These are phyloP conservation scores for Colius striatus DNA, from an alignment of 2,113 vertebrate species.

Conservation along the genomic window DNA sequence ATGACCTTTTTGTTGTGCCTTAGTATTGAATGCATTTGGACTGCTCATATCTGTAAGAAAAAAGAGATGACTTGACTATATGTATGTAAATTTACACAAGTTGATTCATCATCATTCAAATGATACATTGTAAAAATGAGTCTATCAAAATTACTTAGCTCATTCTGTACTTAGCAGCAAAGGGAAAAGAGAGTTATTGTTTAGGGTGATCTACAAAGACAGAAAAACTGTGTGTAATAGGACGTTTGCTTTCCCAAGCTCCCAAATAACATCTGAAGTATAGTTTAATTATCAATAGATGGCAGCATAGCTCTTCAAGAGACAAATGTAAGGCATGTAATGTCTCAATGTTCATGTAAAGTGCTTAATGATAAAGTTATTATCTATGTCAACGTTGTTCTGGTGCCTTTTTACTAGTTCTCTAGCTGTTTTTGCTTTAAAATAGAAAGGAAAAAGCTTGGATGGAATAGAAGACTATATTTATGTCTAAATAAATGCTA, in stretches of 20 bases:
- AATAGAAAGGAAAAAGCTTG: neutral
- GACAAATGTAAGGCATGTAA: rapidly evolving
- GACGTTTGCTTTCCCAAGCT: neutral
- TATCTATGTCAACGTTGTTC: constrained; percentile 22
- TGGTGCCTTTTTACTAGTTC: constrained; percentile 4
- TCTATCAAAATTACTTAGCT: neutral
- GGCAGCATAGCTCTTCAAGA: constrained; percentile 76
- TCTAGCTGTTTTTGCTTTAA: constrained; percentile 2
- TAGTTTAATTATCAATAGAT: constrained; percentile 67
- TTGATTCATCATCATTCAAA: neutral
- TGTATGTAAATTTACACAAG: neutral
- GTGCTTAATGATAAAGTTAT: constrained; percentile 34
- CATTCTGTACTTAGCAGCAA: neutral
- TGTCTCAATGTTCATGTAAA: neutral
- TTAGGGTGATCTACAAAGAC: neutral
- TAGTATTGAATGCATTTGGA: neutral
- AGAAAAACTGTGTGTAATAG: neutral
- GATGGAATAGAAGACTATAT: neutral
- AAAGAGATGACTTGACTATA: neutral
- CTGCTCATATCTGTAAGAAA: neutral
- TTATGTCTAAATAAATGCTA: neutral
- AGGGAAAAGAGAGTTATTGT: neutral
- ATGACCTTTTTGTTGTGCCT: neutral
- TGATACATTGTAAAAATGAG: neutral
- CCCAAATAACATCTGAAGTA: neutral